Conservation (phyloP, 2,113 vertebrate species). For the Xenus cinereus region DNA sequence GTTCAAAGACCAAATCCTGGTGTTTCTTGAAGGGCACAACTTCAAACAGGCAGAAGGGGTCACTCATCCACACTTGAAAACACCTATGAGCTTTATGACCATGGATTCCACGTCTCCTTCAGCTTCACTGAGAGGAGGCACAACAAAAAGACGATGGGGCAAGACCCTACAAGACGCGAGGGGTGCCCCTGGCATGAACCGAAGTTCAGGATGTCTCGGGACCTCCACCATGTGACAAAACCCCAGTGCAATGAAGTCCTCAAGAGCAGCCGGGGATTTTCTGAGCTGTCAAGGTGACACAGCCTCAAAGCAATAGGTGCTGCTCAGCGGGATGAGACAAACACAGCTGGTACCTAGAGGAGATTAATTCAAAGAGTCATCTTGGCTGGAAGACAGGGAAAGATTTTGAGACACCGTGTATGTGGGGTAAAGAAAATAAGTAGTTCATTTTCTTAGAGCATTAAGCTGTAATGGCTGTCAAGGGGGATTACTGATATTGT, state of each 20-base stretch:
- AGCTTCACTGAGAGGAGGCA: not conserved
- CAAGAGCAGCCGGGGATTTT: not conserved
- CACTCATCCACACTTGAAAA: not conserved
- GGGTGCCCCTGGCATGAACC: not conserved
- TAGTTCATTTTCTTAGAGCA: conserved; percentile 51
- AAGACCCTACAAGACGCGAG: not conserved
- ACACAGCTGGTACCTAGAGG: conserved; percentile 57
- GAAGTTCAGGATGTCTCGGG: not conserved
- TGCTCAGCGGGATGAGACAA: conserved; percentile 29
- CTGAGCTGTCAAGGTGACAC: conserved; percentile 27
- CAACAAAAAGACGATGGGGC: accelerated
- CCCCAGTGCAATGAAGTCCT: not conserved
- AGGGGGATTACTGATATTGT: conserved; percentile 62
- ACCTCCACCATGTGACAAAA: not conserved
- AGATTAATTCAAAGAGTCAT: conserved; percentile 41
- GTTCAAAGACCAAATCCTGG: not conserved
- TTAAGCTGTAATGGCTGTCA: conserved; percentile 67
- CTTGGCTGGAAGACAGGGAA: conserved; percentile 37
- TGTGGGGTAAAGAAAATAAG: conserved; percentile 61
- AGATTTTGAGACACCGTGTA: not conserved
- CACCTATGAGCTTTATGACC: not conserved
- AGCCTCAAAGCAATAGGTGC: not conserved
- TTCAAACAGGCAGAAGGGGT: not conserved
- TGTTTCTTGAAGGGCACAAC: not conserved
- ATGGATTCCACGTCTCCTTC: not conserved